A percentile compares a stretch with the other conserved stretches of the same genome.
These are phyloP conservation scores for Ceramica pisi DNA, from an alignment of 2,888 invertebrate species.

Conservation along the genomic window DNA sequence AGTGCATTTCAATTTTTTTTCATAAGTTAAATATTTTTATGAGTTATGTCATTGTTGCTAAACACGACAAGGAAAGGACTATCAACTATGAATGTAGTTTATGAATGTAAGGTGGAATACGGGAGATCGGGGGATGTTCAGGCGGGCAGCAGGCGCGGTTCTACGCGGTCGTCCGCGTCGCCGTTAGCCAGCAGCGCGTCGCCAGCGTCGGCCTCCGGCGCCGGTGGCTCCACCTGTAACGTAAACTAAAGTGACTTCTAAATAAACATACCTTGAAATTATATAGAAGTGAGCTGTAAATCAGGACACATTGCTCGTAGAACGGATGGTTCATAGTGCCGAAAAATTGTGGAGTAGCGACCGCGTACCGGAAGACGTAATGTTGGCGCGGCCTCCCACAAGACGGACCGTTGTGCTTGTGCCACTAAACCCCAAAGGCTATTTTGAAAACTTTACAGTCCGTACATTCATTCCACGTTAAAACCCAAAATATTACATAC, in stretches of 20 bases:
- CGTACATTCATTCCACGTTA: too few relatives aligned
- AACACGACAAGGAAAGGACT: constrained; percentile 25
- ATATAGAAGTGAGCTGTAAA: neutral
- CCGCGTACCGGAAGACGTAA: too few relatives aligned
- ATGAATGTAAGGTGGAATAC: constrained; percentile 51
- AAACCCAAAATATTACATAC: too few relatives aligned
- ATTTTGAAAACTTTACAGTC: too few relatives aligned
- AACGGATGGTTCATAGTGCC: too few relatives aligned
- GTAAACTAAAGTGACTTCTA: neutral
- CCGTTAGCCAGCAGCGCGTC: constrained; percentile 75
- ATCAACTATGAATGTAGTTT: constrained; percentile 5
- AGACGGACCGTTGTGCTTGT: too few relatives aligned
- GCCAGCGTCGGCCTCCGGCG: constrained; percentile 60
- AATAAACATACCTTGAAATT: neutral
- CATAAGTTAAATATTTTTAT: neutral
- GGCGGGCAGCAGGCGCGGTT: constrained; percentile 65
- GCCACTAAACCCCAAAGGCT: too few relatives aligned
- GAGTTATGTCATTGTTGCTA: constrained; percentile 43
- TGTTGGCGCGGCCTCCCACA: too few relatives aligned
- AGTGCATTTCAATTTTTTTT: neutral
- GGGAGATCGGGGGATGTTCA: constrained; percentile 40
- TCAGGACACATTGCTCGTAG: too few relatives aligned
- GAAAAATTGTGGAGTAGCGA: too few relatives aligned
- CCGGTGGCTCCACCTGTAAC: constrained; percentile 61
- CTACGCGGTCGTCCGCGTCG: constrained; percentile 51